Evolutionary conservation across 2,888 invertebrate genomes (phyloP).

Genomic region (Cabera pusaria): DNA sequence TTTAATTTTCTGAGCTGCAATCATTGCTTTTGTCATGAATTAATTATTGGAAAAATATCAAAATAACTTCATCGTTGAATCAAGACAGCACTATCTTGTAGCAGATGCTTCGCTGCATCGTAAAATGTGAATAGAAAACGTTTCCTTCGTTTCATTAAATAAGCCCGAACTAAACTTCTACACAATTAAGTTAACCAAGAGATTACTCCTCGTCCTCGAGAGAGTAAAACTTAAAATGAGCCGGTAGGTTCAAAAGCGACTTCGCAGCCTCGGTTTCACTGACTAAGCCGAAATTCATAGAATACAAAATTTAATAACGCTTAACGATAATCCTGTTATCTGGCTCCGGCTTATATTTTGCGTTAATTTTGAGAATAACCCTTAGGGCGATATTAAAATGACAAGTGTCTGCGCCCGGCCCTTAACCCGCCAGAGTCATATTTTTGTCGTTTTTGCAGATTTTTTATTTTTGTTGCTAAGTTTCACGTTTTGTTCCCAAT

Average conservation of each 20-base stretch:
- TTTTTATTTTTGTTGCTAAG: constrained; percentile 6
- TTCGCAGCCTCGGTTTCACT: constrained; percentile 17
- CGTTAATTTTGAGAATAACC: constrained; percentile 26
- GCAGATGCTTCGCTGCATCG: too few species aligned
- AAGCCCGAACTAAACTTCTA: too few species aligned
- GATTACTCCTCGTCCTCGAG: neutral
- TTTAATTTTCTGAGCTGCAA: too few species aligned
- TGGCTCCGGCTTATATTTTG: constrained; percentile 25
- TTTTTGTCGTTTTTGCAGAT: constrained; percentile 16
- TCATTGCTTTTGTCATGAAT: too few species aligned
- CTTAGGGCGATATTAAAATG: constrained; percentile 29
- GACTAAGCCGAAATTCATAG: constrained; percentile 26
- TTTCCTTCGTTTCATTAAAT: too few species aligned
- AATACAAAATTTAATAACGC: constrained; percentile 31
- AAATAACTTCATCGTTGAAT: too few species aligned
- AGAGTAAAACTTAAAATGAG: constrained; percentile 13
- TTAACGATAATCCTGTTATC: constrained; percentile 29
- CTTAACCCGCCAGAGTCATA: constrained; percentile 19
- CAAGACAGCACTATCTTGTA: too few species aligned
- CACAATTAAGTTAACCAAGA: too few species aligned
- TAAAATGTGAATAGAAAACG: too few species aligned
- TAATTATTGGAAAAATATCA: too few species aligned
- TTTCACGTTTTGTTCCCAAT: constrained; percentile 5
- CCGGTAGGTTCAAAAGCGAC: constrained; percentile 8
- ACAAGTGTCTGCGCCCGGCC: constrained; percentile 26